Percentiles rank a stretch among this genome's conserved stretches.
Conservation (phyloP, 2,888 invertebrate species). For the Acanthosoma haemorrhoidale region DNA sequence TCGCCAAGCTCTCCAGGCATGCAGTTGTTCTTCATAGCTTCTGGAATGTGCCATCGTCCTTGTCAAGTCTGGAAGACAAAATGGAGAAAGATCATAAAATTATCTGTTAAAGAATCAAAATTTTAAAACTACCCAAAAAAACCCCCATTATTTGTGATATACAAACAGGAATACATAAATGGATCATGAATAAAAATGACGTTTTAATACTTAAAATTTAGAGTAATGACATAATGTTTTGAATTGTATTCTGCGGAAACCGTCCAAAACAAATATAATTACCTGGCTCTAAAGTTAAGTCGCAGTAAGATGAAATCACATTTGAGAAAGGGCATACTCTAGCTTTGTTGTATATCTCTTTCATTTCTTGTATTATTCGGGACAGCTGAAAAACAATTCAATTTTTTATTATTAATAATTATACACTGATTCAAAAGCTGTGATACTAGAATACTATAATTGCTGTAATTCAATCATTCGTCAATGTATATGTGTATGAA, state of each 20-base stretch:
- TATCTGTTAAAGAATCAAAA: too few species aligned
- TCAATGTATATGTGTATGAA: not conserved
- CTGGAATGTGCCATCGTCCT: slow-evolving; percentile 63
- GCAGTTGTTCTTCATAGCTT: slow-evolving; percentile 66
- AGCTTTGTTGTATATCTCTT: slow-evolving; percentile 66
- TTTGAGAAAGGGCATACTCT: slow-evolving; percentile 64
- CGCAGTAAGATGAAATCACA: slow-evolving; percentile 45
- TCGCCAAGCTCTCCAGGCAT: slow-evolving; percentile 77
- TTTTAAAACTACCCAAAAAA: too few species aligned
- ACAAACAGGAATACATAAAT: too few species aligned
- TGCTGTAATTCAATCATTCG: not conserved
- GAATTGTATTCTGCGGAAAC: too few species aligned
- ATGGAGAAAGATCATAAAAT: too few species aligned
- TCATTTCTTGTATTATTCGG: slow-evolving; percentile 69
- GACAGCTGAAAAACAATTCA: slow-evolving; percentile 53
- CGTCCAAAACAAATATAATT: too few species aligned
- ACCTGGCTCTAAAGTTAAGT: slow-evolving; percentile 50
- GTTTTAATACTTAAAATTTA: too few species aligned
- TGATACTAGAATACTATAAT: too few species aligned
- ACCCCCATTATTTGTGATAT: too few species aligned
- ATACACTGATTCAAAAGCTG: too few species aligned
- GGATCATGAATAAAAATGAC: too few species aligned
- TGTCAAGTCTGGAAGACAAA: slow-evolving; percentile 55
- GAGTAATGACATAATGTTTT: too few species aligned
- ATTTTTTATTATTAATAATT: not conserved